Conservation (phyloP, 2,797 vertebrate species). For the Thamnophis elegans region DNA sequence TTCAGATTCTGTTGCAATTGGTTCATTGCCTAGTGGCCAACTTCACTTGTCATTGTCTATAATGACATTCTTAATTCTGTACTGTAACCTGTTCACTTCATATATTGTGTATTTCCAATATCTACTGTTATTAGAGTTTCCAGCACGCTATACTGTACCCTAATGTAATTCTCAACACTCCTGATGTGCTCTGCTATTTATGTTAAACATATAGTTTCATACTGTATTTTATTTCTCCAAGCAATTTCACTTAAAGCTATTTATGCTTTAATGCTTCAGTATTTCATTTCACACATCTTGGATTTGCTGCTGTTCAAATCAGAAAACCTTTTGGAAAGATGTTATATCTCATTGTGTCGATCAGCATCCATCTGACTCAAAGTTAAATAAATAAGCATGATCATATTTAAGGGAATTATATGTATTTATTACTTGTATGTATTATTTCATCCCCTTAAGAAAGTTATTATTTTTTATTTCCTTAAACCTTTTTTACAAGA, state of each 20-base stretch:
- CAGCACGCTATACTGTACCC: neutral
- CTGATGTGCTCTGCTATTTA: neutral
- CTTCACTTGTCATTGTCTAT: neutral
- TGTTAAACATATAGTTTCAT: conserved; percentile 17
- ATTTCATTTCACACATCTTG: conserved; percentile 36
- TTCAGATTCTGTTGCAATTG: neutral
- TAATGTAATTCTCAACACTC: conserved; percentile 7
- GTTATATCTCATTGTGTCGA: conserved; percentile 21
- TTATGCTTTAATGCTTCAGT: conserved; percentile 20
- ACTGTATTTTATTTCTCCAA: conserved; percentile 4
- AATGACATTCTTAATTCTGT: conserved; percentile 17
- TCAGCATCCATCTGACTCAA: neutral
- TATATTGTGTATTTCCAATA: neutral
- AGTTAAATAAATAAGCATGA: conserved; percentile 12
- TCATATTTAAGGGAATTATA: neutral
- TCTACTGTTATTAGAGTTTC: neutral
- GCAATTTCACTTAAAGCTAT: conserved; percentile 22
- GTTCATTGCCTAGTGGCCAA: neutral
- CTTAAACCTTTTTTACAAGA: neutral
- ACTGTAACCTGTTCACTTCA: neutral
- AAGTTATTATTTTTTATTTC: neutral
- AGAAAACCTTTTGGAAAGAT: conserved; percentile 21
- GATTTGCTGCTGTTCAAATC: conserved; percentile 18
- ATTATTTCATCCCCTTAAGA: neutral
- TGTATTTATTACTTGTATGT: neutral